phyloP scores from a whole-genome alignment of 1,140 invertebrate species.

The Scylla paramamosain region DNA sequence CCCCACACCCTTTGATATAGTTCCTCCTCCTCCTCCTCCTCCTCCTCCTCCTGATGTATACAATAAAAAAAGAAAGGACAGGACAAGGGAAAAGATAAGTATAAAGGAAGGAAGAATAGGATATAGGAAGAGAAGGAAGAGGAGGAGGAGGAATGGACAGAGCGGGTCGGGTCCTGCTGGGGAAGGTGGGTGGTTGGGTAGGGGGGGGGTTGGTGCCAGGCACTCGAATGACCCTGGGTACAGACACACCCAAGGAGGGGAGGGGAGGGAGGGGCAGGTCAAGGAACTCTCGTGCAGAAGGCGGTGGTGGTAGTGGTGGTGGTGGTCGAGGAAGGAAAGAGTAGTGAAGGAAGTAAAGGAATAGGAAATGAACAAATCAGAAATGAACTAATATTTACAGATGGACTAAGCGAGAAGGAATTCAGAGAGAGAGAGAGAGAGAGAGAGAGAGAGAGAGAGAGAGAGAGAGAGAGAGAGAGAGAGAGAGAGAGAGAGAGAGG shows the following conservation, averaged over 20 bases:
- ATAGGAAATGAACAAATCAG: background rate
- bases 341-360: background rate
- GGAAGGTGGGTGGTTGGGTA: background rate
- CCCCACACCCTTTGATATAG: background rate
- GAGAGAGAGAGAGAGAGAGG: no score
- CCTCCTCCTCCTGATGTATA: background rate
- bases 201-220: background rate
- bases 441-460: no score
- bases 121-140: background rate
- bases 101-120: background rate
- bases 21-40: constrained; percentile 14
- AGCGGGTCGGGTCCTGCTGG: no score
- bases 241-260: constrained; percentile 1
- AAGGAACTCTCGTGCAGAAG: background rate
- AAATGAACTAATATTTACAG: background rate
- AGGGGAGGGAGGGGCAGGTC: background rate
- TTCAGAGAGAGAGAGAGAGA: background rate
- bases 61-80: background rate
- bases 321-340: background rate
- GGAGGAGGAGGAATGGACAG: background rate
- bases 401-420: no score
- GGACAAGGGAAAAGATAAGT: background rate
- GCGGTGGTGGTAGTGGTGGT: background rate
- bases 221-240: constrained; percentile 18
- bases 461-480: background rate